Percentiles rank a stretch among this genome's conserved stretches.
Evolutionary conservation across 2,888 invertebrate species (phyloP).

Genomic region (Epinotia ramella): DNA sequence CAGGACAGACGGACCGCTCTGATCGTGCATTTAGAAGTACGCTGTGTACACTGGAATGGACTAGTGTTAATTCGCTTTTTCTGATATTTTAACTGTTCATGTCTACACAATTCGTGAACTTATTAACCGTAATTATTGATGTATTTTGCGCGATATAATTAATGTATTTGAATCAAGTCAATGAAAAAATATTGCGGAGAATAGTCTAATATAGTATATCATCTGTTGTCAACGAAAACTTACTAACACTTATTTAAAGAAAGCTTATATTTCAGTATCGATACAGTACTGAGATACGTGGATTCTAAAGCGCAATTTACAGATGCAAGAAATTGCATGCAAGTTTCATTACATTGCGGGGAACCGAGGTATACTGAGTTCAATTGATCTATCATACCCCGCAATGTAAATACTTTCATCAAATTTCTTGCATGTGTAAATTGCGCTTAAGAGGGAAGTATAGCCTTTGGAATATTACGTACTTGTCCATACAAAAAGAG

Average conservation of each 20-base stretch:
- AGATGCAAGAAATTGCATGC: too few species aligned
- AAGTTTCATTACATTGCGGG: too few species aligned
- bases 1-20: slow-evolving; percentile 50
- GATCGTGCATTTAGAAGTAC: slow-evolving; percentile 57
- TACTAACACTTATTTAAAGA: neutral
- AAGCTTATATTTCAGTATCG: neutral
- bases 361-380: too few species aligned
- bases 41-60: slow-evolving; percentile 47
- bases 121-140: slow-evolving; percentile 40
- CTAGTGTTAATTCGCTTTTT: slow-evolving; percentile 48
- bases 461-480: too few species aligned
- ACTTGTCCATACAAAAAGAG: too few species aligned
- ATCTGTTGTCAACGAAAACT: neutral
- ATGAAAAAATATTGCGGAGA: slow-evolving; percentile 29
- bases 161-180: slow-evolving; percentile 44
- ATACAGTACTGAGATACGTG: neutral
- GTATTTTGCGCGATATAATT: slow-evolving; percentile 54
- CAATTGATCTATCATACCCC: too few species aligned
- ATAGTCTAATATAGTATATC: neutral
- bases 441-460: too few species aligned
- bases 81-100: slow-evolving; percentile 45
- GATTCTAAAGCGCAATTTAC: neutral
- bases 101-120: slow-evolving; percentile 46
- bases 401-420: too few species aligned
- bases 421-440: too few species aligned